Base-by-base conservation (phyloP, 2,113 vertebrate genomes). In the Triplophysa tibetana region DNA sequence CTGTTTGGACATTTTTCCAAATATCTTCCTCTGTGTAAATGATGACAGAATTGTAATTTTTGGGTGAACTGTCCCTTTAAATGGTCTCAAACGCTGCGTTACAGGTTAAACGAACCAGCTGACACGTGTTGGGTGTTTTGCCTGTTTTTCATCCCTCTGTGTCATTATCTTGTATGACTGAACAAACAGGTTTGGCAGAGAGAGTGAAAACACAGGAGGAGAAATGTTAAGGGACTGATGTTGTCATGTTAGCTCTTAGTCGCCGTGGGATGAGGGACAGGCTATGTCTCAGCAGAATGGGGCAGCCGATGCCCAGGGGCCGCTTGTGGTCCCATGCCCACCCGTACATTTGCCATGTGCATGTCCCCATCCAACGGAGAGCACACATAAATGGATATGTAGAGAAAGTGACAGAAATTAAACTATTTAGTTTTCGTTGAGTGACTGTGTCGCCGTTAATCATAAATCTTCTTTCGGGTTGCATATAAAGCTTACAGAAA, bases 81-180 rank as follows among this genome's bases (percentile, higher is more conserved):
- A 29, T 52, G 43, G 4, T 69, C 17, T 26, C 12, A 8, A 69
- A 50, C 43, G 43, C 45, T 26, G 43, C 8, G 4, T 48, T 68
- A n/a, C 43, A 48, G 41, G 66, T 48, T 50, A 50, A 50, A 26
- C 8, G 23, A 70, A 52, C 17, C 7, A 33, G n/a, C 11, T 43
- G 11, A 45, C 12, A 19, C 17, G 33, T 26, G 17, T 58, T 21
- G 23, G 67, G 67, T 69, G 67, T 70, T 70, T 68, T 41, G 64
- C 64, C 33, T 77, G 23, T 43, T 62, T 81, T 79, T 68, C 38
- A 17, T 74, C 61, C 48, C 68, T 12, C 24, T 19, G 69, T 72
- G 69, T 38, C 43, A 61, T 90, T 91, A 84, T 88, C 89, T 88
- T 76, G 85, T 87, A 77, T 89, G 85, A 68, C 75, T 87, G 87